Base-by-base conservation (phyloP, 2,113 vertebrate genomes). In the Tautogolabrus adspersus region DNA sequence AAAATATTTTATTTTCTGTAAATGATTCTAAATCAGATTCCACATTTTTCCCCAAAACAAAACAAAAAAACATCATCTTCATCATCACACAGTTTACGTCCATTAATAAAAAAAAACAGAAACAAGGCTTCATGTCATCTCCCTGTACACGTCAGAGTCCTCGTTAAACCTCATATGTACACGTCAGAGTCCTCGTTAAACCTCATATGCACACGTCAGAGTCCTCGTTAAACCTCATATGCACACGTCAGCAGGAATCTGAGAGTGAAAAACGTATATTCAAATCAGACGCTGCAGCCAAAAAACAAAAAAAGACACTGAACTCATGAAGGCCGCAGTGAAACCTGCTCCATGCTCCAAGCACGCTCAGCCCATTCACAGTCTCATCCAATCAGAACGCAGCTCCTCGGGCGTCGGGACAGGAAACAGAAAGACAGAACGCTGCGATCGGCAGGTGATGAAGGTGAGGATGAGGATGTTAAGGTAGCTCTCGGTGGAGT, bases 1-100 rank as follows among this genome's bases (percentile, higher is more conserved):
- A 97, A 99, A 98, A 98, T 98, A 97, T 96, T 99, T 98, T 97
- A 97, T 98, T 98, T 97, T 97, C 96, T 97, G 97, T 98, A 99
- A 98, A 98, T 98, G 95, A 95, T 97, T 96, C 96, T 97, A 98
- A 98, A 98, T 98, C 96, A 97, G 96, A 95, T 95, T 98, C 95
- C 96, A 97, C 96, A 97, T 77, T 81, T 81, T 94, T 95, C 95
- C 96, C 96, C 96, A 47, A 47, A 47, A 47, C 94, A 70, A 89
- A 87, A 79, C 64, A 79, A 72, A 87, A 77, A 34, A 2, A 12
- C 54, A 44, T 79, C 19, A 10, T 83, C 47, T n/a, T n/a, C 69
- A 64, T 81, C 42, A 47, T 75, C 49, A 95, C 96, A 96, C 96
- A 95, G 95, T 96, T 94, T 96, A 96, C 92, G 94, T 96, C 77